Base-by-base conservation (phyloP, 2,888 invertebrate species). In the Harmothoe impar region DNA sequence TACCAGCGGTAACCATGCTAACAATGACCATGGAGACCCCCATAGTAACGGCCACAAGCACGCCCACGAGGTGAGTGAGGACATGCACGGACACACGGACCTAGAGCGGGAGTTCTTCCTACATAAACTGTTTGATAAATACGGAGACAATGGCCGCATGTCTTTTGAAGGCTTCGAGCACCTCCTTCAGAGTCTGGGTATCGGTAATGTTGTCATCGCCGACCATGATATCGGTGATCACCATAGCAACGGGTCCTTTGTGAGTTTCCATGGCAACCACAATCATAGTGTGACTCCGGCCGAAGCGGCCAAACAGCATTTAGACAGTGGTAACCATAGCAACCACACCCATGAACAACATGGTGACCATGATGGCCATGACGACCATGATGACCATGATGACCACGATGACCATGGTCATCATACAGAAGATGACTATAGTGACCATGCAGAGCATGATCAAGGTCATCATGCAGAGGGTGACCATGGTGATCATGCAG, bases 161-260 rank as follows among this genome's bases (percentile, higher is more conserved):
- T 96, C 96, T 43, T 97, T 96, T 93, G 97, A 97, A 97, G 97
- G 97, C 20, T 97, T 97, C 93, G 97, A 97, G 95, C 97, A 97
- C 93, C 95, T 97, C 88, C 96, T 97, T 95, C 97, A 97, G 93
- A 97, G 96, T 93, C 95, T 97, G 31, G 97, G 97, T 0, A 90
- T 90, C 20, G 90, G 90, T 12, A 90, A 84, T 3, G 90, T 90
- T 1, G 52, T 20, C 20, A 90, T 90, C 12, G 54, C 1, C 31
- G 90, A 90, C 56, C 90, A 90, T 35, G 90, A 84, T 33, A 43
- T 90, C 20, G 7, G 31, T 17, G 90, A 52, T 23, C 90, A 90
- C 81, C 54, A 84, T 33, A 81, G 15, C 3, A 77, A 90, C 29
- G 51, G 51, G 35, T 54, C 78, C 0, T 90, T 90, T 25, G 81